A percentile compares a stretch with the other conserved stretches of the same genome.
These are phyloP conservation scores for Chironomus tentans DNA, from an alignment of 2,888 invertebrate species.

Conservation along the genomic window DNA sequence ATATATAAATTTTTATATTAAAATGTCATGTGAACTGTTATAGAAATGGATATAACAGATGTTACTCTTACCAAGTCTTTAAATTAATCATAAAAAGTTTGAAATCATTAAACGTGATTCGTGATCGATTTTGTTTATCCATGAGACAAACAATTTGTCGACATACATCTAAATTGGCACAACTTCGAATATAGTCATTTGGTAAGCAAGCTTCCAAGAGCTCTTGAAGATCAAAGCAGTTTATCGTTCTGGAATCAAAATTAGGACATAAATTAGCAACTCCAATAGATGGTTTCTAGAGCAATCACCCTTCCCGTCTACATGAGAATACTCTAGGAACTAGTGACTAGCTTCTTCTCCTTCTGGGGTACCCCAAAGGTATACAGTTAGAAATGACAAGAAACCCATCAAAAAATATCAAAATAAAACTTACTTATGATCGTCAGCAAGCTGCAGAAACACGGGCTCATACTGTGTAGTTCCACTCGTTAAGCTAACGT, in stretches of 20 bases:
- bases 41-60: too few relatives aligned
- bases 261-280: not conserved
- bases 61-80: conserved; percentile 57
- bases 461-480: conserved; percentile 74
- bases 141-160: conserved; percentile 79
- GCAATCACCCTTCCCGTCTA: too few relatives aligned
- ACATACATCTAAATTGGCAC: conserved; percentile 85
- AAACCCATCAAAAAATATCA: too few relatives aligned
- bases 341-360: too few relatives aligned
- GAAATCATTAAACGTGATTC: conserved; percentile 75
- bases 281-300: not conserved
- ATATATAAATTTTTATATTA: too few relatives aligned
- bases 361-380: too few relatives aligned
- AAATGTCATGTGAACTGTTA: too few relatives aligned
- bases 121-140: conserved; percentile 44
- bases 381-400: too few relatives aligned
- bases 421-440: conserved; percentile 54
- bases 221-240: conserved; percentile 85
- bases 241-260: conserved; percentile 55
- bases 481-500: conserved; percentile 53
- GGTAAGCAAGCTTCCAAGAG: conserved; percentile 82
- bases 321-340: too few relatives aligned
- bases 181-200: conserved; percentile 90
- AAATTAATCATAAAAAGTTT: conserved; percentile 86
- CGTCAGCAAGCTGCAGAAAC: conserved; percentile 82